Evolutionary conservation across 2,797 vertebrate species (phyloP), one percentile per base, ranked within the genome.

Genomic region (Enteromius treurensis): DNA sequence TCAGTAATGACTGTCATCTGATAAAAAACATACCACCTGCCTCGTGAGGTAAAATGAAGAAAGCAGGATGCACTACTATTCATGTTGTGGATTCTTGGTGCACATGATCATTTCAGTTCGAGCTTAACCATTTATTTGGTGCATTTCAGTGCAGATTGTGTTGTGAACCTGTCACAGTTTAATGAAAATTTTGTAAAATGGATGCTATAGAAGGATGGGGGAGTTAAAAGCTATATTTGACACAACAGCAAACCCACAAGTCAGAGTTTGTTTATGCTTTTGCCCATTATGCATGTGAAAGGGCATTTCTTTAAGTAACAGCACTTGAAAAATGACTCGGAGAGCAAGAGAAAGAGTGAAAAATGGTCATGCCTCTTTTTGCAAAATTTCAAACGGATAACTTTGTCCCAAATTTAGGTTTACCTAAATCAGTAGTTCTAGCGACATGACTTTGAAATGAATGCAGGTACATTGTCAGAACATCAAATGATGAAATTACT

Each of bases 121-220:
- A 55, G 68, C 13, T 19, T 19, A 79, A 51, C 45, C 34, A 34
- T 37, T 68, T 67, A 49, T 47, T 49, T 55, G 49, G 1, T 55
- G 15, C 5, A 2, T 69, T 80, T 42, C 4, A 40, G 34, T 2
- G 34, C 11, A 75, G 10, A n/a, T 8, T 34, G 15, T 45, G 51
- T 42, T 60, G 23, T 80, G 65, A 70, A 13, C 5, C 11, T 71
- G 79, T 58, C 78, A 80, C 29, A 68, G 23, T 68, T 23, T 1
- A 68, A 14, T 69, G 34, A 49, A 74, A 53, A 74, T 74, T 34
- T 53, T 34, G 49, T 74, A 34, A 67, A 67, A 21, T 6, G 32
- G 8, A 9, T 77, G 32, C 5, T 68, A 40, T 79, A 11, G 3
- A 68, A 53, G 23, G 17, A 32, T 47, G 42, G 13, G 15, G 21